Evolutionary conservation across 2,113 vertebrate species (phyloP).

Genomic region (Corvus hawaiiensis): DNA sequence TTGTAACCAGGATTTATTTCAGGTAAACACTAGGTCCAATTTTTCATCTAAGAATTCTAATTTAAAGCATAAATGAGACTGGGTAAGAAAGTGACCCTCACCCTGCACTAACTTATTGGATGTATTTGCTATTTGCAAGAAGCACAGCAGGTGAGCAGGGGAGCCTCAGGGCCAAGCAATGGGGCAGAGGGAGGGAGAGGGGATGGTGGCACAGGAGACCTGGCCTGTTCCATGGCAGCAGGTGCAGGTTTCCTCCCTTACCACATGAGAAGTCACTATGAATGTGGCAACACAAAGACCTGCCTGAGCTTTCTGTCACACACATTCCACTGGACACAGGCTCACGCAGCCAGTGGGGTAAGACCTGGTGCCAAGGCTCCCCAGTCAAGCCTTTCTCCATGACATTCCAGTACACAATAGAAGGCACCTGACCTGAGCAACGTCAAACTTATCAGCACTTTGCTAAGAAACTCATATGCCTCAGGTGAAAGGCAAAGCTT

Average conservation of each 20-base stretch:
- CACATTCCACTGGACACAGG: rapidly evolving
- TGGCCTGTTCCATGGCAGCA: rapidly evolving
- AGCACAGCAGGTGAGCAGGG: neutral
- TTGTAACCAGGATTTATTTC: neutral
- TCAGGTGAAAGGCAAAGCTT: neutral
- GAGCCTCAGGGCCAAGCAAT: rapidly evolving
- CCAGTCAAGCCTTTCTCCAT: neutral
- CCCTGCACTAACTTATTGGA: too few species aligned
- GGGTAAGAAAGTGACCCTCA: rapidly evolving
- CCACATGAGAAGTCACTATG: rapidly evolving
- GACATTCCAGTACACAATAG: rapidly evolving
- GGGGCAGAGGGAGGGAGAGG: neutral
- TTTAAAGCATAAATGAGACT: neutral
- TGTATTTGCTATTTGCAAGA: rapidly evolving
- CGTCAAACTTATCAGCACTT: neutral
- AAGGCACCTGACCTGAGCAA: neutral
- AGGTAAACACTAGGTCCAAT: neutral
- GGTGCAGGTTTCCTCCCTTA: neutral
- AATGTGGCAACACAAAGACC: neutral
- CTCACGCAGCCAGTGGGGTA: rapidly evolving
- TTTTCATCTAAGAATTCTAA: neutral
- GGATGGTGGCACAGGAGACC: rapidly evolving
- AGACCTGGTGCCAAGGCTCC: rapidly evolving
- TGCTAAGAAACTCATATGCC: rapidly evolving
- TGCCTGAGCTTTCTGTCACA: rapidly evolving